Evolutionary conservation across 1,140 invertebrate genomes (phyloP), one percentile per base, ranked within the genome.

Genomic region (Scaptomyza montana): DNA sequence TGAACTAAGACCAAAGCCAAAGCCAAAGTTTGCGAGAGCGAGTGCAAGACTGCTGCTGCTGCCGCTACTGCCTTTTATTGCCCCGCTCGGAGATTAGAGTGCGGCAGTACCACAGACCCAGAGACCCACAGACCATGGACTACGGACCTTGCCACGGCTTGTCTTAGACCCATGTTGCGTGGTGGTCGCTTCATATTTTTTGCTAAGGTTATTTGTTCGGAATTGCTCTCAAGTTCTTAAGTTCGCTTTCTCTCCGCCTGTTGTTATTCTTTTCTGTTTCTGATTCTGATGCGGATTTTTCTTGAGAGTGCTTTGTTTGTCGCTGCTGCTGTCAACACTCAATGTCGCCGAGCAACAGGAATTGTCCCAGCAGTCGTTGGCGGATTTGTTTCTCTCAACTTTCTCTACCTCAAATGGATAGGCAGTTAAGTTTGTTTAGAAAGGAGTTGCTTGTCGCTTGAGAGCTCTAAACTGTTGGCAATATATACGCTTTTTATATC

Each of bases 1-100:
- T 82, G 70, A 82, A 81, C 74, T 68, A 63, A 64, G 71, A 71
- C 74, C 78, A 78, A 80, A 79, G 72, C 74, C 78, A 78, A 80
- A 79, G 72, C 70, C 70, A 73, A 75, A 70, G 54, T 80, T 82
- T 80, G 69, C 57, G 66, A 77, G 77, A 43, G 39, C 33, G 33
- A 36, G 21, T 25, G 21, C 21, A 25, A 25, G 21, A 25, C 30
- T 30, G 30, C 30, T 30, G 30, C 5, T 30, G n/a, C n/a, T n/a
- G 28, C 33, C 8, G 33, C 8, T 36, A 7, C 74, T 74, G 61
- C 78, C 79, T 64, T 82, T 82, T 77, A 82, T 74, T 76, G 79
- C 78, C 62, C 74, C 79, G 63, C 74, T 62, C 57, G 71, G 65
- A 70, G 79, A 81, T 80, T 74, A 81, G 62, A 59, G 53, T 65